phyloP scores from a whole-genome alignment of 1,140 invertebrate genomes.

The Megathymus violae region DNA sequence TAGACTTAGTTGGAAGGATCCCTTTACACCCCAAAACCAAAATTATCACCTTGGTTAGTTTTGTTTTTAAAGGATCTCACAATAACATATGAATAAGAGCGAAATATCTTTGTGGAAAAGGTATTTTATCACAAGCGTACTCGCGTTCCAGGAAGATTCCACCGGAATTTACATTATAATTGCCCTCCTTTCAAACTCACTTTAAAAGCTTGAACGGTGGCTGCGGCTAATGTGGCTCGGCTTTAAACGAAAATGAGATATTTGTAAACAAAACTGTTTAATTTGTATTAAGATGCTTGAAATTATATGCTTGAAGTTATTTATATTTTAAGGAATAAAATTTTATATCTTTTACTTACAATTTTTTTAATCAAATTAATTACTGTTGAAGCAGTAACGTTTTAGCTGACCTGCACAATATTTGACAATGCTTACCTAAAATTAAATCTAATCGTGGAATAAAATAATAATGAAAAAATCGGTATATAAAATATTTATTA shows the following conservation, averaged over 20 bases:
- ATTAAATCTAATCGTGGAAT: no score
- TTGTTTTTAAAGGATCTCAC: neutral
- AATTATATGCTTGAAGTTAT: neutral
- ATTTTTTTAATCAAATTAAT: no score
- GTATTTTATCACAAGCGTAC: conserved; percentile 40
- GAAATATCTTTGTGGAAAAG: conserved; percentile 6
- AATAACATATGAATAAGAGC: neutral
- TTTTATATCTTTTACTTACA: no score
- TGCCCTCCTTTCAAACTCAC: conserved; percentile 41
- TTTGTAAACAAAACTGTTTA: neutral
- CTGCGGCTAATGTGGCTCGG: neutral
- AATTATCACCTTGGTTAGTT: neutral
- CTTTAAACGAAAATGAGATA: neutral
- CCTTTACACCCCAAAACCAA: neutral
- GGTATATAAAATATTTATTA: no score
- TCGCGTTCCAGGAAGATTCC: conserved; percentile 37
- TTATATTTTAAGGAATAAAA: no score
- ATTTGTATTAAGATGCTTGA: neutral
- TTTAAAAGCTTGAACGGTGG: conserved; percentile 38
- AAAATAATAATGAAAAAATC: no score
- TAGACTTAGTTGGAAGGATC: neutral
- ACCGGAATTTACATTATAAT: conserved; percentile 52
- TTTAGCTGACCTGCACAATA: no score
- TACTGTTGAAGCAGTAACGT: no score
- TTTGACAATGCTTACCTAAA: no score